Conservation (phyloP, 2,888 invertebrate genomes). For the Eurois occulta region DNA sequence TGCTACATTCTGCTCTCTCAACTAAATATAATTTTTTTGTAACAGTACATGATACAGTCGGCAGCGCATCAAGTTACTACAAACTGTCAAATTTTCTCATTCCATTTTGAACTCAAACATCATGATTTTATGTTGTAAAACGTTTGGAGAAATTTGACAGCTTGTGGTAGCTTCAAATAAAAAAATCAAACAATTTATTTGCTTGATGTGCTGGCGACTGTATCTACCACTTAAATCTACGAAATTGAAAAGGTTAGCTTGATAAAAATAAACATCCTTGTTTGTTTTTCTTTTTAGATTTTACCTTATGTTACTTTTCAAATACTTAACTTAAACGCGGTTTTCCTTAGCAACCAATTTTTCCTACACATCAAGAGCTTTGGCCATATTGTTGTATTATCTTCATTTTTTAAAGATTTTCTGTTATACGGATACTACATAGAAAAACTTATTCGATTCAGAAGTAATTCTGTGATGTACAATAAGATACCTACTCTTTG, state of each 20-base stretch:
- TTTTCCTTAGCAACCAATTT: constrained; percentile 33
- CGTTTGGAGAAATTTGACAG: too few species aligned
- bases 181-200: too few species aligned
- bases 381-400: constrained; percentile 12
- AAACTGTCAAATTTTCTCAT: too few species aligned
- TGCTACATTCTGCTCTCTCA: not conserved
- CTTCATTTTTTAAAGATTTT: constrained; percentile 3
- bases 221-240: too few species aligned
- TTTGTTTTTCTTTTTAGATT: not conserved
- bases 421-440: not conserved
- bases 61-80: too few species aligned
- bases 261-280: not conserved
- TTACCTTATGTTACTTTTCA: not conserved
- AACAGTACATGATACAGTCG: too few species aligned
- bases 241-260: not conserved
- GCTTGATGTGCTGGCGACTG: too few species aligned
- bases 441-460: not conserved
- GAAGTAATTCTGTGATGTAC: not conserved
- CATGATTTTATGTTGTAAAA: too few species aligned
- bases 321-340: constrained; percentile 17
- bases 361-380: not conserved
- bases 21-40: not conserved
- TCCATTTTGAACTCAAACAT: too few species aligned
- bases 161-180: too few species aligned
- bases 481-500: not conserved